Base-by-base conservation (phyloP, 1,140 invertebrate species). In the Spodoptera litura region DNA sequence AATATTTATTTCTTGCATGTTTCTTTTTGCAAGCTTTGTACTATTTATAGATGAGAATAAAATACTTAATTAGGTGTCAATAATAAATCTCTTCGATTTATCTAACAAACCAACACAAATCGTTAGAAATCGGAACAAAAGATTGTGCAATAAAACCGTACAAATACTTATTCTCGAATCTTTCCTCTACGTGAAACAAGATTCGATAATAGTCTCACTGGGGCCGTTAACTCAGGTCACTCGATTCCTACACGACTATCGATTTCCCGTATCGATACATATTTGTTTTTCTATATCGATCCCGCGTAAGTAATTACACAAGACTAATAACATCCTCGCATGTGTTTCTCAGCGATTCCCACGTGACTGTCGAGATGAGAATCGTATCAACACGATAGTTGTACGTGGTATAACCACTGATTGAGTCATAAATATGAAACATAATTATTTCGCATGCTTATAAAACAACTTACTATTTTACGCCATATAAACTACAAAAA, bases 251-350 rank as follows among this genome's bases (percentile, higher is more conserved):
- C 78, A 71, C 83, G 68, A 81, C 64, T 84, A 80, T 66, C 81
- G 76, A 78, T 75, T 58, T 76, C 78, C 78, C 76, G 81, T 74
- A 82, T 77, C 62, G 75, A 62, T 78, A 80, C 80, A 80, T 88
- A 78, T 86, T 88, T 87, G 85, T 84, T 84, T 73, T 78, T 70
- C 79, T 77, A 81, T 81, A 82, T 81, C 74, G 80, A 84, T 83
- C 72, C 64, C 78, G 76, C 25, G 78, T 78, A 83, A 83, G 85
- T 88, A 89, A 88, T 90, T 88, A 90, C 85, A 78, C 72, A 81
- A 81, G 78, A 80, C 79, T 82, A 87, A 87, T 85, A 82, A 81
- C 83, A 71, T 83, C 66, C 78, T 49, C 52, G 72, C 53, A 73
- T 52, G 59, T 62, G 59, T 76, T 66, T 80, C 51, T 59, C 25